Percentiles rank a stretch among this genome's conserved stretches.
Evolutionary conservation across 2,113 vertebrate genomes (phyloP).

Genomic region (Lontra canadensis): DNA sequence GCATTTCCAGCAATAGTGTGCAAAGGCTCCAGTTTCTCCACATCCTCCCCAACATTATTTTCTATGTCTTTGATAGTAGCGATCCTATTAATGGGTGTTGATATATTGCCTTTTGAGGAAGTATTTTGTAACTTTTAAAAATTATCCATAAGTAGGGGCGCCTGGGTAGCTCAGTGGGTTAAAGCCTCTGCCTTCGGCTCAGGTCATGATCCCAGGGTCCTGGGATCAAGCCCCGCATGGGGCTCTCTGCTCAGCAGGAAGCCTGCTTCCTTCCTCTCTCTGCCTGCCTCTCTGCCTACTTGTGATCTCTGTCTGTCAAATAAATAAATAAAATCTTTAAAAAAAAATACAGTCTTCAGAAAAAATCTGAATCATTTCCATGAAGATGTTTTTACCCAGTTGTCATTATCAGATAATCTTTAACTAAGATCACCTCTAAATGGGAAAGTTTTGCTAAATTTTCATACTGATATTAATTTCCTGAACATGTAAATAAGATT

Average conservation of each 20-base stretch:
- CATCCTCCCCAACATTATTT: neutral
- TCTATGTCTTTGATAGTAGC: neutral
- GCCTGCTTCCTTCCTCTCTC: no score
- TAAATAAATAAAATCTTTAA: no score
- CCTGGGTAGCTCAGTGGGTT: no score
- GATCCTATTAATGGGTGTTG: neutral
- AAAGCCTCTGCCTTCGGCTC: no score
- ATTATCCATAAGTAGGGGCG: neutral
- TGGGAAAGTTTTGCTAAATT: neutral
- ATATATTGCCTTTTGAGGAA: conserved; percentile 13
- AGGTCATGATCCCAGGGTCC: no score
- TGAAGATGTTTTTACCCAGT: neutral
- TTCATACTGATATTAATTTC: neutral
- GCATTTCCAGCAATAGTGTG: neutral
- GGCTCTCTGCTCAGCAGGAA: no score
- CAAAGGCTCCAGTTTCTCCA: neutral
- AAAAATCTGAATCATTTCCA: neutral
- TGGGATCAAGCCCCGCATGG: fast-evolving
- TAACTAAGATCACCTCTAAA: neutral
- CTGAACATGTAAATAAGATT: neutral
- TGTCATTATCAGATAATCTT: neutral
- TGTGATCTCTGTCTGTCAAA: no score
- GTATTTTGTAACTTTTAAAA: neutral
- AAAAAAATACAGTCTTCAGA: neutral
- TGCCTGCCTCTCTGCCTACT: no score